Base-by-base conservation (phyloP, 2,888 invertebrate species). In the Abrostola triplasia region DNA sequence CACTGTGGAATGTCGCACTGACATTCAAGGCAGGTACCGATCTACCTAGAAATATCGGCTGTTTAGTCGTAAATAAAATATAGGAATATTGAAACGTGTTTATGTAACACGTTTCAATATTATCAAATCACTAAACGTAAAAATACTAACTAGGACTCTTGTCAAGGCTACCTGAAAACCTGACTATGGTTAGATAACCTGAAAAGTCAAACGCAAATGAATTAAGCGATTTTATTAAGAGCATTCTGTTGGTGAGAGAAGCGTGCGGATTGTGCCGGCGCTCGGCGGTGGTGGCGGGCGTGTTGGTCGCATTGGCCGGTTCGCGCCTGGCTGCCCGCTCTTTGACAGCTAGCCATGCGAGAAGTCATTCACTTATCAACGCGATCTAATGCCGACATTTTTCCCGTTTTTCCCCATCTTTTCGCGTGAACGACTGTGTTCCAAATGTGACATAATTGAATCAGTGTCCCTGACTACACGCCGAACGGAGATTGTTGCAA, bases 311-410 rank as follows among this genome's bases (percentile, higher is more conserved):
- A 75, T 64, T 74, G 65, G 59, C 73, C 76, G 73, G 76, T 80
- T 88, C 85, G 84, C 92, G 90, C 87, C 87, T 88, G 84, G 84
- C 81, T 88, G 88, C 81, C 74, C 88, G 89, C 93, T 90, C 94
- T 94, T 94, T 94, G 94, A 92, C 88, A 82, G 81, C 85, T 89
- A 92, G 84, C 91, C 93, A 93, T 93, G 93, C 93, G 94, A 87
- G 88, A 91, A 90, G 90, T 94, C 92, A 94, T 93, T 92, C 94
- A 92, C 92, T 93, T 93, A 88, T 87, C 88, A 88, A 85, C 90
- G 88, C 89, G 91, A 93, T 93, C 92, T 91, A 90, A 89, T 90
- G 88, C 86, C 65, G 90, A 88, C 89, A 91, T 93, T 94, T 94
- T 94, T 94, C 90, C 86, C 90, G 90, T 92, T 94, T 94, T 94